Evolutionary conservation across 1,140 invertebrate genomes (phyloP).

Genomic region (Centruroides sculpturatus): DNA sequence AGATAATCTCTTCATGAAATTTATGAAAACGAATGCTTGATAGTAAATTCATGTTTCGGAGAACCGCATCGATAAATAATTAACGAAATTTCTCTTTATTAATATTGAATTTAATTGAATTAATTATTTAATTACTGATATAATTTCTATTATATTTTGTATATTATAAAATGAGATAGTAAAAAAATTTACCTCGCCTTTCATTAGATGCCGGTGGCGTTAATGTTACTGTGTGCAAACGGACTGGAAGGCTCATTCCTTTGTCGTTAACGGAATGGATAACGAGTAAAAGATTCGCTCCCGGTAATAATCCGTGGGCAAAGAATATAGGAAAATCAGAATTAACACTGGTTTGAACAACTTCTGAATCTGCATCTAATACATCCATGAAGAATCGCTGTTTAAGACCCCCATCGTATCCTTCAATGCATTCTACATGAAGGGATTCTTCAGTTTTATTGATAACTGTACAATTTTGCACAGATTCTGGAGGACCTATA

Average conservation of each 20-base stretch:
- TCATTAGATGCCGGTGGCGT: conserved; percentile 26
- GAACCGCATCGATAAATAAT: too few species aligned
- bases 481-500: conserved; percentile 57
- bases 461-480: conserved; percentile 71
- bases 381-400: conserved; percentile 70
- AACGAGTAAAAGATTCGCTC: conserved; percentile 56
- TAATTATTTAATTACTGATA: too few species aligned
- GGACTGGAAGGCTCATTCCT: conserved; percentile 59
- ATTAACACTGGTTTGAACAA: conserved; percentile 37
- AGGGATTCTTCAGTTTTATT: conserved; percentile 71
- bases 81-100: too few species aligned
- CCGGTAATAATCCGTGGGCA: conserved; percentile 52
- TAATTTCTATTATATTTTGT: too few species aligned
- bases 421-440: conserved; percentile 59
- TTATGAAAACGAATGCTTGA: too few species aligned
- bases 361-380: conserved; percentile 36
- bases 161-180: too few species aligned
- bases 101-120: too few species aligned
- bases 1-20: too few species aligned
- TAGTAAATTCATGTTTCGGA: too few species aligned
- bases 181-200: background rate
- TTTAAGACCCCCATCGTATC: conserved; percentile 67
- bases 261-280: conserved; percentile 76
- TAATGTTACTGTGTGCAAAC: conserved; percentile 71
- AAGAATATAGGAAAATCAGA: conserved; percentile 32